Evolutionary conservation across 2,113 vertebrate genomes (phyloP), one percentile per base, ranked within the genome.

Genomic region (Percina caprodes): DNA sequence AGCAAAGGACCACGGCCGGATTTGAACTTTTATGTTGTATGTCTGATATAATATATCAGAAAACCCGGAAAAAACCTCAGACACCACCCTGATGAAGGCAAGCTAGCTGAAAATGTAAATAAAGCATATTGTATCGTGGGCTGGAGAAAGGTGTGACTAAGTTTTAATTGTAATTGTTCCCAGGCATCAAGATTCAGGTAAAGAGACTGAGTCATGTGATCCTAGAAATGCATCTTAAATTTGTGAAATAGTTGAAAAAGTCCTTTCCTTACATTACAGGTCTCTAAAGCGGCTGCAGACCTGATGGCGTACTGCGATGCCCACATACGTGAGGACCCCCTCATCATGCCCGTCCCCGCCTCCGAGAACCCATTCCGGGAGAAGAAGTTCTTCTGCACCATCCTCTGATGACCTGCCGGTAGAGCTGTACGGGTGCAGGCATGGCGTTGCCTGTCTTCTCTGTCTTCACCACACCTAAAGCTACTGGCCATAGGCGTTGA

Each of bases 341-440:
- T 99, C 91, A 97, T 99, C 89, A 95, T 97, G 82, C 98, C 98
- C 1, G 97, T 99, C 83, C 97, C 98, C 16, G 97, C 97, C 12
- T 99, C 98, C 0, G 98, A 99, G 96, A 99, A 99, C 94, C 98
- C 98, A 5, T 99, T 99, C 95, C 92, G 98, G 82, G 98, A 99
- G 97, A 99, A 99, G 95, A 99, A 99, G 95, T 97, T 99, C 92
- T 98, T 99, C 93, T 99, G 98, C 91, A 96, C 94, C 94, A 98
- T 99, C 91, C 98, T 99, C 94, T 99, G 95, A 98, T 90, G 93
- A 84, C 49, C 35, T 42, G 48, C 80, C 11, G 39, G 54, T 30
- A 39, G 81, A 79, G 66, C 79, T 56, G 69, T 45, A 24, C 63
- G 58, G 85, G 75, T 81, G 77, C 86, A 75, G 91, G 86, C 88